Evolutionary conservation across 2,888 invertebrate species (phyloP), one percentile per base, ranked within the genome.

Genomic region (Abrostola tripartita): DNA sequence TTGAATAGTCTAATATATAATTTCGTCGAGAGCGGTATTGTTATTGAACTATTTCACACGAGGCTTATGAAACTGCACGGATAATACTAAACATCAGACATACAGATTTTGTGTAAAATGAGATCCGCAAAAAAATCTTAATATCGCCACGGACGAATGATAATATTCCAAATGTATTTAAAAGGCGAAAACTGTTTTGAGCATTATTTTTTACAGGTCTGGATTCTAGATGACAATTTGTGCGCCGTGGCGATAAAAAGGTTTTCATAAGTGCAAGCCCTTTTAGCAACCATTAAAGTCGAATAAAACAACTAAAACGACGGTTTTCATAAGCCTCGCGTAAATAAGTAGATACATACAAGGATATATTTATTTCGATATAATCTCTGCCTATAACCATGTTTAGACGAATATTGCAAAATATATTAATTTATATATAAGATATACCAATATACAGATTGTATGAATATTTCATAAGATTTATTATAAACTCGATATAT

Each of bases 211-310:
- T 57, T 54, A 52, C 37, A 56, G 52, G 10, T 71, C 71, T 71
- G 76, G 71, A 56, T 71, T 71, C 71, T 72, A 67, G 72, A 14
- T 71, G 49, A 76, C 51, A 64, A 64, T 69, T 64, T 53, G 5
- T 47, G 59, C 60, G n/a, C 54, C 42, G 49, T 52, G 60, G 47
- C 54, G 71, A 54, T 65, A 9, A 61, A 51, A 40, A 60, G 60
- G 41, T 40, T 40, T 24, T 24, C 24, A 24, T 24, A n/a, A n/a
- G n/a, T 24, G 24, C 24, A 24, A 4, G 24, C 24, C 24, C 24
- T 24, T 24, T 24, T 24, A 24, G 24, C 24, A 24, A 24, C 4
- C 24, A 24, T 24, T 24, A 24, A 4, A 24, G 24, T 2, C 1
- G 24, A 24, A 24, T 24, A 2, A 24, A n/a, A 42, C 5, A 44